Base-by-base conservation (phyloP, 64 coral and sea anemone species). In the Hydrozoanthus tunicans region DNA sequence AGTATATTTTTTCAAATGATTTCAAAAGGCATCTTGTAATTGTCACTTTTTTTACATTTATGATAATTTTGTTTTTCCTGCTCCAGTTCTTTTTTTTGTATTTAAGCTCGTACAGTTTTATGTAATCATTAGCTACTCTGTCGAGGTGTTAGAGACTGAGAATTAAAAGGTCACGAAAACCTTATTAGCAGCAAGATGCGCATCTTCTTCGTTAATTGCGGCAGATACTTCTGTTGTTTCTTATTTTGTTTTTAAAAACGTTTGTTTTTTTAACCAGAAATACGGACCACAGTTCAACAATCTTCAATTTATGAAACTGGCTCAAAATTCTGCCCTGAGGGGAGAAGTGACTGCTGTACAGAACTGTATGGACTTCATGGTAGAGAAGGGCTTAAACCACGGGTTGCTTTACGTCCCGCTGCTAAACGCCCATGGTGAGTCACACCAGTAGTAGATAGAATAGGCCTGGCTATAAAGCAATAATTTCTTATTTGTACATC, bases 241-340 rank as follows among this genome's bases (percentile, higher is more conserved):
- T 53, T 27, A 0, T 25, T 58, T 1, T 15, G 10, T 86, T 59
- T 58, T 43, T 43, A 43, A 43, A 43, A 43, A 43, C 0, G 32
- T 43, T 43, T 52, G 17, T 59, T 86, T 70, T 57, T 26, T 26
- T 24, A 73, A 59, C 5, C 25, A 86, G 83, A 86, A 86, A 86
- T 86, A 86, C 73, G 83, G 83, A 73, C 67, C 69, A 7, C 83
- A 86, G 67, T 86, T 74, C 68, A 73, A 73, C 83, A 86, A 86
- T 58, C 25, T 86, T 56, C 83, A 86, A 9, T 86, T 86, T 72
- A 71, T 86, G 83, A 86, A 86, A 59, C 24, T 86, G 25, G 55
- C 83, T 4, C 83, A 86, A 24, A 86, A 86, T 56, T 86, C 83
- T 59, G 83, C 83, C n/a, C 72, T 24, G 55, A 73, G 83, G 73